A percentile compares a stretch with the other conserved stretches of the same genome.
phyloP scores from a whole-genome alignment of 2,888 invertebrate genomes.

The Hydrotaea diabolus region DNA sequence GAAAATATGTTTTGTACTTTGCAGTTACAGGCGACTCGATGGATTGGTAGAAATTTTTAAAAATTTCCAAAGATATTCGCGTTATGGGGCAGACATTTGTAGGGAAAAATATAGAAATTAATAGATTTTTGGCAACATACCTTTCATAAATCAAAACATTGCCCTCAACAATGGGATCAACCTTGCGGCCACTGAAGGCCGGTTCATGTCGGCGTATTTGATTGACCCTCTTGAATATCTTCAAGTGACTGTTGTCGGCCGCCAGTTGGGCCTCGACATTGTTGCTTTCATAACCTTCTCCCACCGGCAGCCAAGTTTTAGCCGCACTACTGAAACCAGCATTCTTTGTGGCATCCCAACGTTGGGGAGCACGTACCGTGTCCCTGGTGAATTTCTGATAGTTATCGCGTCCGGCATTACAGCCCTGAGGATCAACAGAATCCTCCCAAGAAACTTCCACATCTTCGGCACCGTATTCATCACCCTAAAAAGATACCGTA shows the following conservation, averaged over 20 bases:
- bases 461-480: conserved; percentile 91
- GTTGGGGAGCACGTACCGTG: conserved; percentile 84
- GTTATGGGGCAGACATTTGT: too few species aligned
- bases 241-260: conserved; percentile 82
- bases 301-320: conserved; percentile 69
- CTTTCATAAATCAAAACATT: conserved; percentile 70
- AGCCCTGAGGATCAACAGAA: conserved; percentile 85
- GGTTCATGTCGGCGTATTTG: conserved; percentile 78
- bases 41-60: too few species aligned
- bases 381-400: conserved; percentile 84
- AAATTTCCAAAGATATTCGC: too few species aligned
- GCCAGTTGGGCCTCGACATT: conserved; percentile 81
- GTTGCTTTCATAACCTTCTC: conserved; percentile 64
- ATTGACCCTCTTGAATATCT: conserved; percentile 82
- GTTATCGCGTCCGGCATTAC: conserved; percentile 83
- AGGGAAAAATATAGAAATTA: too few species aligned
- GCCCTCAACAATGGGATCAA: conserved; percentile 64
- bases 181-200: conserved; percentile 69
- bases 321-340: conserved; percentile 71
- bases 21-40: too few species aligned
- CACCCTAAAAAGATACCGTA: conserved; percentile 85
- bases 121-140: conserved; percentile 57
- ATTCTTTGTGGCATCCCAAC: conserved; percentile 82
- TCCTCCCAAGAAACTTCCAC: conserved; percentile 83
- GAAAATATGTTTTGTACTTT: too few species aligned